Conservation (phyloP, 1,140 invertebrate species). For the Pemphigus obesinymphae region DNA sequence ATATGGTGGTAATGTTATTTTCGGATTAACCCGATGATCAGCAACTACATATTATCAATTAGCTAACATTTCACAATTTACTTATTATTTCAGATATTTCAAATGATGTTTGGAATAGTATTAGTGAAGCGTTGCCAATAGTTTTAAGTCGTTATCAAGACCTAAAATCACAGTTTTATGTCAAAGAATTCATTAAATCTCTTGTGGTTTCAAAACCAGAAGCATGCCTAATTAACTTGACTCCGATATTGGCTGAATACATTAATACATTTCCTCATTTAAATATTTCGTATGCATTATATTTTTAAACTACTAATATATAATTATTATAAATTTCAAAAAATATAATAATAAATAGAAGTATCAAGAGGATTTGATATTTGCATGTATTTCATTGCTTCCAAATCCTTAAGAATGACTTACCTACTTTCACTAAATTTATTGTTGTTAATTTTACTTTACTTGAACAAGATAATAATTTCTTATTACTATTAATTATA, state of each 20-base stretch:
- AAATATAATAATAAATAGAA: too few relatives aligned
- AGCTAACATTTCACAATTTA: not conserved
- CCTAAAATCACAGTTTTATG: constrained; percentile 21
- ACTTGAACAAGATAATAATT: not conserved
- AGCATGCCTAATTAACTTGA: constrained; percentile 8
- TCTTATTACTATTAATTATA: not conserved
- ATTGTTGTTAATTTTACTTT: too few relatives aligned
- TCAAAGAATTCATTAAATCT: constrained; percentile 26
- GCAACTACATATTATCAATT: not conserved
- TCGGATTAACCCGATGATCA: too few relatives aligned
- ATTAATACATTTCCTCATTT: constrained; percentile 1
- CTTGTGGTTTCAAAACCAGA: not conserved
- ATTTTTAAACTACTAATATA: not conserved
- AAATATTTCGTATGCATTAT: constrained; percentile 27
- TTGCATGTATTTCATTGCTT: not conserved
- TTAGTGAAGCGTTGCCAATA: not conserved
- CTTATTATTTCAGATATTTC: constrained; percentile 6
- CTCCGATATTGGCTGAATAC: constrained; percentile 12
- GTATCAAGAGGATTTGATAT: too few relatives aligned
- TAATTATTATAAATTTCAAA: not conserved
- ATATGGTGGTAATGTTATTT: not conserved
- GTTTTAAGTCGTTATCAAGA: constrained; percentile 25
- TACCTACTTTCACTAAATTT: not conserved
- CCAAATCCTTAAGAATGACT: not conserved
- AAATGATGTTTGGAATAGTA: constrained; percentile 4